Evolutionary conservation across 2,888 invertebrate genomes (phyloP).

Genomic region (Harmothoe impar): DNA sequence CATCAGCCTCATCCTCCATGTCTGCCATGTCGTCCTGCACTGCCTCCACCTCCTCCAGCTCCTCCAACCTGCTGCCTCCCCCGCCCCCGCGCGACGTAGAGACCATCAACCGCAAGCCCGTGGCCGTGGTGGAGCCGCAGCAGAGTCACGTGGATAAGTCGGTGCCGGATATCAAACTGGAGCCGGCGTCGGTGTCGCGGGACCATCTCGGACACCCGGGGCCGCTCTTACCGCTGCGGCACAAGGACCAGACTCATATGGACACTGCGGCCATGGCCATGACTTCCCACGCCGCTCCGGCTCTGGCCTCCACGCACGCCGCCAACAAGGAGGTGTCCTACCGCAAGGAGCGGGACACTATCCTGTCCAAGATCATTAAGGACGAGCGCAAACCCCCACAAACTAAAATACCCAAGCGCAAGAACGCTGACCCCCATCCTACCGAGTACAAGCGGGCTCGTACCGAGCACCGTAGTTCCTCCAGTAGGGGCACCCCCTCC

Average conservation of each 20-base stretch:
- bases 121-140: slow-evolving; percentile 56
- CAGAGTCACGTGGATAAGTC: slow-evolving; percentile 43
- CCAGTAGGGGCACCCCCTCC: background rate
- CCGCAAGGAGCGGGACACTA: slow-evolving; percentile 27
- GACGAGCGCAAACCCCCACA: slow-evolving; percentile 55
- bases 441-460: slow-evolving; percentile 47
- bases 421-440: background rate
- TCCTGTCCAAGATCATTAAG: slow-evolving; percentile 51
- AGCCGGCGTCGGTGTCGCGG: background rate
- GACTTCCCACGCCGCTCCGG: slow-evolving; percentile 40
- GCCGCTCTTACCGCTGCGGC: background rate
- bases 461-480: background rate
- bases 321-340: slow-evolving; percentile 5
- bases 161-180: slow-evolving; percentile 33
- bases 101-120: slow-evolving; percentile 23
- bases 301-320: slow-evolving; percentile 23
- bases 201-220: slow-evolving; percentile 28
- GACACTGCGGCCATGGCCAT: slow-evolving; percentile 28
- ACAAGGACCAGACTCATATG: slow-evolving; percentile 30
- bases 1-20: background rate
- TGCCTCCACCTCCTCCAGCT: background rate
- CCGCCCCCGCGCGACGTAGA: slow-evolving; percentile 3
- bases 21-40: background rate
- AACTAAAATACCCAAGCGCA: slow-evolving; percentile 53
- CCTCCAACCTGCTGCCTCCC: slow-evolving; percentile 25